Percentiles rank a stretch among this genome's conserved stretches.
Conservation (phyloP, 2,797 vertebrate species). For the Alosa sapidissima region DNA sequence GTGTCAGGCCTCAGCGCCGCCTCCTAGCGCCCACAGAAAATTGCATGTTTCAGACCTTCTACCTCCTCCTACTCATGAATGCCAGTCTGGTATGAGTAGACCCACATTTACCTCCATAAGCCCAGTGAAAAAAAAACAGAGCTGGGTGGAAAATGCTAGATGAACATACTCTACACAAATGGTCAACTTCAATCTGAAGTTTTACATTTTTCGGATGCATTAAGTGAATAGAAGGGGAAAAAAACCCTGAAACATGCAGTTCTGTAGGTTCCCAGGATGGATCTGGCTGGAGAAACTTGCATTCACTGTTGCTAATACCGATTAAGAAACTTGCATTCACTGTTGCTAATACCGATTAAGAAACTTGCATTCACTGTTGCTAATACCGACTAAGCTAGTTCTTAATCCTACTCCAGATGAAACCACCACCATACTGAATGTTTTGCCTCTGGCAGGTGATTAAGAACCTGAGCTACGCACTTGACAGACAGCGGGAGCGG, state of each 20-base stretch:
- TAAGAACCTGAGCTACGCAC: conserved; percentile 79
- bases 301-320: no score
- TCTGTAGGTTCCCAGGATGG: not conserved
- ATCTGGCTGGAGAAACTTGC: no score
- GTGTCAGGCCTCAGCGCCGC: not conserved
- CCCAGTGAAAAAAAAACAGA: not conserved
- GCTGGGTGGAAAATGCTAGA: not conserved
- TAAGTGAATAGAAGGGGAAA: not conserved
- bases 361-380: no score
- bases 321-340: no score
- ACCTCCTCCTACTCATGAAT: not conserved
- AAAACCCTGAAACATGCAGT: not conserved
- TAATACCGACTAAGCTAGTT: not conserved
- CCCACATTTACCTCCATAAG: not conserved
- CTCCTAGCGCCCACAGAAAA: not conserved
- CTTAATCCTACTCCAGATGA: not conserved
- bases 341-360: no score
- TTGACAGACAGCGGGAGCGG: conserved; percentile 87
- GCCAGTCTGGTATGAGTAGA: not conserved
- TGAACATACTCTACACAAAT: not conserved
- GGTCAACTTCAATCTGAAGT: not conserved
- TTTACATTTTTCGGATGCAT: not conserved
- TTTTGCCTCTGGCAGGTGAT: conserved; percentile 79
- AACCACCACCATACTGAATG: not conserved
- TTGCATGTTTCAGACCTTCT: not conserved